Conservation (phyloP, 2,797 vertebrate genomes). For the Hozukius guyotensis region DNA sequence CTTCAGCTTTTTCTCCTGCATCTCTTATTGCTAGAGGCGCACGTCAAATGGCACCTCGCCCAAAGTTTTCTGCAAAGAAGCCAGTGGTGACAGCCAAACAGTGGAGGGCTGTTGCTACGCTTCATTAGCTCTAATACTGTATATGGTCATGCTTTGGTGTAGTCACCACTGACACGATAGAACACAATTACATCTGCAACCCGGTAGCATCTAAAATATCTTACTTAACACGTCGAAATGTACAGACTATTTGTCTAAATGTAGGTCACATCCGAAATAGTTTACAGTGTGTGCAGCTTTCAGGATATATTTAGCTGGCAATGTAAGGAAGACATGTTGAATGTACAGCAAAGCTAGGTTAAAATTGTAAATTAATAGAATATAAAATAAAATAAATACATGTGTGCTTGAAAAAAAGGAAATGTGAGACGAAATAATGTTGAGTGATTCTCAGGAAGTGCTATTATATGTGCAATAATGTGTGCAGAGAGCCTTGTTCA, state of each 20-base stretch:
- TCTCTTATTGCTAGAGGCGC: conserved; percentile 77
- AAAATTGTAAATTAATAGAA: not conserved
- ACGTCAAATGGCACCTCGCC: conserved; percentile 90
- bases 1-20: conserved; percentile 73
- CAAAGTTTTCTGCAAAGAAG: conserved; percentile 97
- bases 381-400: not conserved
- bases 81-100: conserved; percentile 86
- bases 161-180: conserved; percentile 21
- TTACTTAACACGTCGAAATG: conserved; percentile 24
- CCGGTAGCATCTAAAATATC: conserved; percentile 29
- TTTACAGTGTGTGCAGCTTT: conserved; percentile 12
- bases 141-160: conserved; percentile 40
- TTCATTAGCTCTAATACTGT: conserved; percentile 78
- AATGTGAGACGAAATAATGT: conserved; percentile 39
- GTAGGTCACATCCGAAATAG: conserved; percentile 14
- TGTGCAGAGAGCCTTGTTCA: conserved; percentile 33
- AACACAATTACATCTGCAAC: conserved; percentile 15
- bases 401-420: conserved; percentile 23
- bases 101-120: conserved; percentile 90
- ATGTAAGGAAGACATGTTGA: conserved; percentile 3
- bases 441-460: conserved; percentile 62
- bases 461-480: conserved; percentile 53
- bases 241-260: conserved; percentile 26
- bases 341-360: conserved; percentile 1
- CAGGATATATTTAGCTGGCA: conserved; percentile 14